These are phyloP conservation scores for Falco berigora DNA, from an alignment of 2,797 vertebrate genomes.

Conservation along the genomic window DNA sequence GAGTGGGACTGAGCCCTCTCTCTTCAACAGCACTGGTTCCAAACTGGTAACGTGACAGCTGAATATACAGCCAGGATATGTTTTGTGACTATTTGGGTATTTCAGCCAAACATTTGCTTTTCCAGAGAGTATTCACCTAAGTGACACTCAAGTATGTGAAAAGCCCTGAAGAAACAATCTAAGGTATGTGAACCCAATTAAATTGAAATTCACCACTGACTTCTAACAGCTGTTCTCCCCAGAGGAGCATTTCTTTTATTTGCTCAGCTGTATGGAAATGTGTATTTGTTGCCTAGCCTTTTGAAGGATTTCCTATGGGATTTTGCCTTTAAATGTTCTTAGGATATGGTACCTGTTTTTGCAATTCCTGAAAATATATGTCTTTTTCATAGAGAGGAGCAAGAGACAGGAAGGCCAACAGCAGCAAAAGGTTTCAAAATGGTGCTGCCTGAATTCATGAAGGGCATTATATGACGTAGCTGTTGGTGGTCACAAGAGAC, in stretches of 20 bases:
- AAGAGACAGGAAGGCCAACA: not conserved
- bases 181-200: not conserved
- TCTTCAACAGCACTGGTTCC: not conserved
- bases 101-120: slow-evolving; percentile 2
- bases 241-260: not conserved
- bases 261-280: not conserved
- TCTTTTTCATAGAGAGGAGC: not conserved
- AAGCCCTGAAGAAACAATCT: slow-evolving; percentile 23
- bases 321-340: not conserved
- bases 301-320: not conserved
- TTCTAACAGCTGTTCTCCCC: not conserved
- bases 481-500: not conserved
- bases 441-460: not conserved
- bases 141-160: not conserved
- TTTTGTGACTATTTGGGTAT: not conserved
- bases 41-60: not conserved
- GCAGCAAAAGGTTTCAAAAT: not conserved
- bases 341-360: not conserved
- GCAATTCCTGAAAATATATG: not conserved
- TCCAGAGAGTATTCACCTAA: not conserved
- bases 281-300: not conserved
- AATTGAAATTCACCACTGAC: not conserved
- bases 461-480: not conserved
- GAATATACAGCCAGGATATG: not conserved
- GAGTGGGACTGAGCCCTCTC: not conserved